Conservation (phyloP, 1,140 invertebrate species). For the Liolophura sinensis region DNA sequence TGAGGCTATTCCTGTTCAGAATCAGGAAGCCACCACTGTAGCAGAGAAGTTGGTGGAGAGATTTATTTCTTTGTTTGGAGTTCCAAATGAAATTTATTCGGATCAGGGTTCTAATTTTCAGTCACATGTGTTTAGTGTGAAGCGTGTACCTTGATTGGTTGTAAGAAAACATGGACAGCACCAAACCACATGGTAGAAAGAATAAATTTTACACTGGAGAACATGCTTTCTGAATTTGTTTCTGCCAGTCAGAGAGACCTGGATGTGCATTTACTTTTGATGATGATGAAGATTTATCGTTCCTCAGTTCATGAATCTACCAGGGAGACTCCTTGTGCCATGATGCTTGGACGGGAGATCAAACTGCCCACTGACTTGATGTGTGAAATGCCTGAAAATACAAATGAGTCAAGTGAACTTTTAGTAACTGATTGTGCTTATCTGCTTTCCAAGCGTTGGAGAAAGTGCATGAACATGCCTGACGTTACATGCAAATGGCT, state of each 20-base stretch:
- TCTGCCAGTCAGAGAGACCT: constrained; percentile 3
- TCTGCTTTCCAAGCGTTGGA: background rate
- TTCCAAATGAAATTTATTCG: constrained; percentile 45
- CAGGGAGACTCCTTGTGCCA: constrained; percentile 3
- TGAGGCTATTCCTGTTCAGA: constrained; percentile 23
- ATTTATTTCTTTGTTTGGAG: constrained; percentile 45
- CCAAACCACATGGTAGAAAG: constrained; percentile 28
- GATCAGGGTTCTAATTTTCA: constrained; percentile 49
- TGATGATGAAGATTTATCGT: constrained; percentile 6
- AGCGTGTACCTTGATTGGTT: constrained; percentile 18
- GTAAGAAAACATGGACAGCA: constrained; percentile 23
- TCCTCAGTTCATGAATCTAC: constrained; percentile 2
- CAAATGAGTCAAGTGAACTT: constrained; percentile 7
- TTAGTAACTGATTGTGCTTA: constrained; percentile 8
- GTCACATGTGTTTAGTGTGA: constrained; percentile 17
- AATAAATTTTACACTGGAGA: constrained; percentile 17
- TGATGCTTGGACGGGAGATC: constrained; percentile 10
- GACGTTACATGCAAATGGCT: background rate
- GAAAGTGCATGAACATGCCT: background rate
- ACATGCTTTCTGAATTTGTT: constrained; percentile 31
- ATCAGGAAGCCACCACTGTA: constrained; percentile 32
- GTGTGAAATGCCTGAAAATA: constrained; percentile 10
- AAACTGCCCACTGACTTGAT: constrained; percentile 12
- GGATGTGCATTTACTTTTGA: constrained; percentile 6
- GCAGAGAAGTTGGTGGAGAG: constrained; percentile 45